A percentile compares a stretch with the other conserved stretches of the same genome.
Evolutionary conservation across 23 tunicate species (phyloP).

Genomic region (Oikopleura albicans): DNA sequence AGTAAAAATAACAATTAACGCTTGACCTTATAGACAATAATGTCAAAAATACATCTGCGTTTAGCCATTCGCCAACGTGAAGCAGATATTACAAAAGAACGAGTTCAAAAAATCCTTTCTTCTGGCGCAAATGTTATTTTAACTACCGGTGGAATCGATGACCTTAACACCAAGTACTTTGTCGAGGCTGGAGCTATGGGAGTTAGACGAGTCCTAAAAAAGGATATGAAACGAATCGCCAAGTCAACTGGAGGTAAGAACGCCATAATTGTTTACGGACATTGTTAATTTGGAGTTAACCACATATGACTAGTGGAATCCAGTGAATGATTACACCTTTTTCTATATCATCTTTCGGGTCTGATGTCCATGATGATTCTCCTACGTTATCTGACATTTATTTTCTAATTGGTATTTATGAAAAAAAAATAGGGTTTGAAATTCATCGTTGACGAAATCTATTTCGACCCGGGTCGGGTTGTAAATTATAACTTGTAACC

Average conservation of each 20-base stretch:
- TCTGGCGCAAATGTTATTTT: conserved; percentile 93
- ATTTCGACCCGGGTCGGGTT: too few species aligned
- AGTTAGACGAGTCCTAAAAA: conserved; percentile 64
- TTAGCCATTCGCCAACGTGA: conserved; percentile 51
- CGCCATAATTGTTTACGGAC: neutral
- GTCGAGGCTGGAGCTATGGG: conserved; percentile 96
- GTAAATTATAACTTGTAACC: too few species aligned
- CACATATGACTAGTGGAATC: too few species aligned
- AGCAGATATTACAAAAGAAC: conserved; percentile 85
- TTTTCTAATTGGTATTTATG: too few species aligned
- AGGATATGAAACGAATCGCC: conserved; percentile 81
- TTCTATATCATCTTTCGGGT: conserved; percentile 18
- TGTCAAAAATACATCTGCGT: too few species aligned
- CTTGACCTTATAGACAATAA: too few species aligned
- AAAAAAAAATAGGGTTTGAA: too few species aligned
- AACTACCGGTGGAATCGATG: conserved; percentile 98
- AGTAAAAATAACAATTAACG: too few species aligned
- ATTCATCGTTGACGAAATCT: too few species aligned
- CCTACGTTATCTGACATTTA: neutral
- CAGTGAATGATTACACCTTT: neutral
- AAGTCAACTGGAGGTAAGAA: conserved; percentile 57
- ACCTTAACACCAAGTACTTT: conserved; percentile 77
- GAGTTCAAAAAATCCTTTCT: conserved; percentile 72
- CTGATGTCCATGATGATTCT: neutral
- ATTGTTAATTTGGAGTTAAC: neutral